A percentile compares a stretch with the other conserved stretches of the same genome.
These are phyloP conservation scores for Phrynosoma blainvillii DNA, from an alignment of 2,113 vertebrate species.

Conservation along the genomic window DNA sequence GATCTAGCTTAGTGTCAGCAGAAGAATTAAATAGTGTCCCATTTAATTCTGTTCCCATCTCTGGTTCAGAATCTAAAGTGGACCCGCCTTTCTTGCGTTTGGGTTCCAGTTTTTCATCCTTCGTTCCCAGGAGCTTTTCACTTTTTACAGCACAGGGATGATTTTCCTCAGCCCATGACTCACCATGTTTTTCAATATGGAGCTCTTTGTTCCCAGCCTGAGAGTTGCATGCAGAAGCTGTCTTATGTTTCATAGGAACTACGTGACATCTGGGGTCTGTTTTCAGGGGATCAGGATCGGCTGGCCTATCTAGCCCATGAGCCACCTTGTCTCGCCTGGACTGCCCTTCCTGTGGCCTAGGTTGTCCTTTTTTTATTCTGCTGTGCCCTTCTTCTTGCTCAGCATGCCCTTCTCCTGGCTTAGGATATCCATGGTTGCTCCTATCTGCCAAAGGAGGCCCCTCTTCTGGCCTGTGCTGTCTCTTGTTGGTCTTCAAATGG, in stretches of 20 bases:
- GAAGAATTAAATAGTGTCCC: too few relatives aligned
- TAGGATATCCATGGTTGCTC: not conserved
- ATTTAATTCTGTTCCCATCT: not conserved
- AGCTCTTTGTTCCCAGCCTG: not conserved
- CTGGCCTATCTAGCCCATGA: not conserved
- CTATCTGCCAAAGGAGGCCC: not conserved
- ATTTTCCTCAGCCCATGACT: not conserved
- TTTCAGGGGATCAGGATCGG: not conserved
- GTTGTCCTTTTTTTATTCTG: constrained; percentile 8
- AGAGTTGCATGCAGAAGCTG: constrained; percentile 1
- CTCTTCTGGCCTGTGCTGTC: not conserved
- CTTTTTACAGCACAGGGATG: not conserved
- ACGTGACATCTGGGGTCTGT: not conserved
- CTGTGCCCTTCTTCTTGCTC: not conserved
- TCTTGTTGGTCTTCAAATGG: not conserved
- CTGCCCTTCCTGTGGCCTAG: not conserved
- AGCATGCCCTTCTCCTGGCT: not conserved
- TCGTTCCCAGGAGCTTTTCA: not conserved
- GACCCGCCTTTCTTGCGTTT: not conserved
- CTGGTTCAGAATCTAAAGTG: not conserved
- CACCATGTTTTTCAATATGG: not conserved
- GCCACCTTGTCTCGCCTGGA: not conserved
- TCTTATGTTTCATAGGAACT: not conserved
- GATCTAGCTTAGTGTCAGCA: not conserved
- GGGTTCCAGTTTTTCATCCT: not conserved